Evolutionary conservation across 2,888 invertebrate species (phyloP).

Genomic region (Trichopoda pennipes): DNA sequence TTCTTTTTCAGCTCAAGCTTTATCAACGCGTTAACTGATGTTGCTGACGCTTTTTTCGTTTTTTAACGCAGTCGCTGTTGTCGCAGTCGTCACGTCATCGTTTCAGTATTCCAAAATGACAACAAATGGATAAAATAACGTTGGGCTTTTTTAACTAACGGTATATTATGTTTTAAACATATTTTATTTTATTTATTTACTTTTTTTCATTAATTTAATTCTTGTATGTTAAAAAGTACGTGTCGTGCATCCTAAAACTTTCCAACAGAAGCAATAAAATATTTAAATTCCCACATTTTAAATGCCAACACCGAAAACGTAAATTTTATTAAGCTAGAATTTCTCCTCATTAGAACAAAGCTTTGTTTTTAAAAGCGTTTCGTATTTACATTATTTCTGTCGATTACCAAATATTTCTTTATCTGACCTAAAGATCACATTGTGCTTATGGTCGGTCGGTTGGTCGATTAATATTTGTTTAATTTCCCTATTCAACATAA

Average conservation of each 20-base stretch:
- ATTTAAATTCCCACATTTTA: constrained; percentile 26
- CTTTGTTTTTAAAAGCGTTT: neutral
- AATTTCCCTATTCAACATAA: constrained; percentile 58
- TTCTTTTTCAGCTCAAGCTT: constrained; percentile 35
- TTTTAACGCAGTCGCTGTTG: constrained; percentile 1
- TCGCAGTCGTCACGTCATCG: constrained; percentile 44
- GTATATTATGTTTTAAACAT: constrained; percentile 51
- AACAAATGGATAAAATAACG: constrained; percentile 53
- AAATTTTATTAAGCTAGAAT: constrained; percentile 23
- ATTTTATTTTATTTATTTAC: constrained; percentile 1
- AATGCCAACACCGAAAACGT: constrained; percentile 1
- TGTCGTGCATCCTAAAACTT: constrained; percentile 54
- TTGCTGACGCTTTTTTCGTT: constrained; percentile 16
- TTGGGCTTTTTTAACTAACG: constrained; percentile 37
- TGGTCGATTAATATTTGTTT: constrained; percentile 27
- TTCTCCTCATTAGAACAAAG: neutral
- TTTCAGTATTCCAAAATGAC: constrained; percentile 25
- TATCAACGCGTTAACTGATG: constrained; percentile 21
- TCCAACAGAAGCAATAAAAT: constrained; percentile 2
- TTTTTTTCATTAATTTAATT: constrained; percentile 12
- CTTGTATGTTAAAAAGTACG: constrained; percentile 34
- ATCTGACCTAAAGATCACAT: constrained; percentile 49
- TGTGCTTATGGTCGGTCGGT: constrained; percentile 9
- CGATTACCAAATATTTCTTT: constrained; percentile 62
- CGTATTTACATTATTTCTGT: constrained; percentile 37